Conservation (phyloP, 2,113 vertebrate species). For the Euleptes europaea region DNA sequence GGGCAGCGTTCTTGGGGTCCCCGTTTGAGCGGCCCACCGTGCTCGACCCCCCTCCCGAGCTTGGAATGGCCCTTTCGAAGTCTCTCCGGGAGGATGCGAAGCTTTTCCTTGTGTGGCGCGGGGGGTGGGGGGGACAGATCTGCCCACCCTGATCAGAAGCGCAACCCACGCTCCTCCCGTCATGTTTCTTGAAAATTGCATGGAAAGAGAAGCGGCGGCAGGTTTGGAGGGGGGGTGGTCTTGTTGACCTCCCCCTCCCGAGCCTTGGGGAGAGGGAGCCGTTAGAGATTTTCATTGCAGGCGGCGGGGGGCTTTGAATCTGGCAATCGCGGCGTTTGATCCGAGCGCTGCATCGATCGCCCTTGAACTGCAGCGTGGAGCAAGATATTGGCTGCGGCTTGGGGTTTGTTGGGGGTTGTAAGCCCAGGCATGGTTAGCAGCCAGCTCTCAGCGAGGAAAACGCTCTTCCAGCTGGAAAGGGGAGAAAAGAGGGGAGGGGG, state of each 20-base stretch:
- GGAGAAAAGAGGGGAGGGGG: constrained; percentile 16
- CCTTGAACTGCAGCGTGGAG: constrained; percentile 45
- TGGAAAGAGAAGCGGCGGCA: constrained; percentile 48
- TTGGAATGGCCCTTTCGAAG: constrained; percentile 70
- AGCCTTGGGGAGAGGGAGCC: neutral
- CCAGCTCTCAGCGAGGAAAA: constrained; percentile 59
- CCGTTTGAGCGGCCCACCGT: constrained; percentile 60
- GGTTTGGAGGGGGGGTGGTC: no score
- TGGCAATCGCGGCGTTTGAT: constrained; percentile 65
- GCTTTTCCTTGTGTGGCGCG: constrained; percentile 45
- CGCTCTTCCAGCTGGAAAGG: constrained; percentile 56
- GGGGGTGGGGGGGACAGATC: constrained; percentile 60
- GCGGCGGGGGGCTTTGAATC: constrained; percentile 54
- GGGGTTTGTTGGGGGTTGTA: constrained; percentile 23
- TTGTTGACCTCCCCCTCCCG: neutral
- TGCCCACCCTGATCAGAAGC: constrained; percentile 65
- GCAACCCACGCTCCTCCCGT: constrained; percentile 62
- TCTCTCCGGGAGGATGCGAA: constrained; percentile 66
- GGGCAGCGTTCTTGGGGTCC: constrained; percentile 7
- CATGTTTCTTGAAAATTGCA: constrained; percentile 58
- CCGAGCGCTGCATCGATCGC: constrained; percentile 52
- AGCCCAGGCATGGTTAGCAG: constrained; percentile 35
- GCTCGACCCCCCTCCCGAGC: constrained; percentile 64
- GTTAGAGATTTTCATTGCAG: constrained; percentile 56
- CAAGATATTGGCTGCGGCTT: constrained; percentile 49